Percentiles rank a stretch among this genome's conserved stretches.
phyloP scores from a whole-genome alignment of 2,113 vertebrate genomes.

The Malurus melanocephalus region DNA sequence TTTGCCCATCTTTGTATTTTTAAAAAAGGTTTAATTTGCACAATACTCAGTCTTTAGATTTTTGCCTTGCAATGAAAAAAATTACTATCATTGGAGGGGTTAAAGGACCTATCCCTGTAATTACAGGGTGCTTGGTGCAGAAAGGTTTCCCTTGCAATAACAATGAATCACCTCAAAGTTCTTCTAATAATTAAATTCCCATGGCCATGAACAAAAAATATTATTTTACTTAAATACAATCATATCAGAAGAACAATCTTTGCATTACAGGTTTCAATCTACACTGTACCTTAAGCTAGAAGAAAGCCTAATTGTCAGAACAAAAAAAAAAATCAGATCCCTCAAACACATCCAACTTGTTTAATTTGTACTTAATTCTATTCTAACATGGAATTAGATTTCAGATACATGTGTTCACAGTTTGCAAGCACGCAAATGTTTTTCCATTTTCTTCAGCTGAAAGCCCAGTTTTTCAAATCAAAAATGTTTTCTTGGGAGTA shows the following conservation, averaged over 20 bases:
- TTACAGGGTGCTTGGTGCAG: background rate
- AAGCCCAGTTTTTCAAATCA: background rate
- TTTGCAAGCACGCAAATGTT: background rate
- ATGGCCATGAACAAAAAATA: background rate
- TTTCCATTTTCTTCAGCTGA: background rate
- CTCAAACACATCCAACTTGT: background rate
- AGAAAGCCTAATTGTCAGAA: background rate
- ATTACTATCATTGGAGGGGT: accelerated
- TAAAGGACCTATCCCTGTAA: background rate
- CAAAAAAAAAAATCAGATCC: background rate
- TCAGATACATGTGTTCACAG: background rate
- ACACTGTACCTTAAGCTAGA: background rate
- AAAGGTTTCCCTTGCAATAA: background rate
- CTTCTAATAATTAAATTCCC: background rate
- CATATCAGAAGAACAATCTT: background rate
- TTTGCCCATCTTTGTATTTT: background rate
- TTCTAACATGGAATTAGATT: background rate
- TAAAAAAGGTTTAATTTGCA: background rate
- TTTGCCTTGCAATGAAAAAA: background rate
- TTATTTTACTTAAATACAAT: background rate
- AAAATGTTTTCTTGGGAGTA: background rate
- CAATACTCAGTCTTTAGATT: background rate
- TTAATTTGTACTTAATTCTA: background rate
- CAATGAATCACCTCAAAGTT: background rate
- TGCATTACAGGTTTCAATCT: background rate